A percentile compares a stretch with the other conserved stretches of the same genome.
Evolutionary conservation across 2,888 invertebrate genomes (phyloP).

Genomic region (Morpho achilles): DNA sequence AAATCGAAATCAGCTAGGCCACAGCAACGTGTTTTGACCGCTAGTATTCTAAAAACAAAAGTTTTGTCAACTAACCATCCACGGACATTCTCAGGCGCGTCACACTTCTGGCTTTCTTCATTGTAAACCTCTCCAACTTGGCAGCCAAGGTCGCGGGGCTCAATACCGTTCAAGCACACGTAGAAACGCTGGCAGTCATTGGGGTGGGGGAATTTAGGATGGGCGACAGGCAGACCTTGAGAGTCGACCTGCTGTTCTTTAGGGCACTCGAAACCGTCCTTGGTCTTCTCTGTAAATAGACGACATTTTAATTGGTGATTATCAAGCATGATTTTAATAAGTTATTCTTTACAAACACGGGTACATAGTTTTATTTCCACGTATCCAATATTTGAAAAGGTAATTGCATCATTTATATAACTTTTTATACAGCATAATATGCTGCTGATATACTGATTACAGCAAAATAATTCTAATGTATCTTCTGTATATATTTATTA

Average conservation of each 20-base stretch:
- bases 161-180: constrained; percentile 91
- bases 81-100: constrained; percentile 93
- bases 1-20: no score
- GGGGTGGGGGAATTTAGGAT: constrained; percentile 92
- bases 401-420: no score
- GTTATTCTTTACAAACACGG: no score
- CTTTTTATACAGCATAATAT: no score
- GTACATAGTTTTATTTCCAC: no score
- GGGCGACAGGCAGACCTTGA: constrained; percentile 86
- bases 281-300: constrained; percentile 81
- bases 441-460: no score
- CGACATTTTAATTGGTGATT: neutral
- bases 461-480: no score
- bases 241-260: constrained; percentile 82
- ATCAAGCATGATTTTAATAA: no score
- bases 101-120: constrained; percentile 89
- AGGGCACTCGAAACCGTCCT: constrained; percentile 93
- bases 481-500: no score
- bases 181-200: constrained; percentile 95
- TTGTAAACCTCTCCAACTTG: constrained; percentile 94
- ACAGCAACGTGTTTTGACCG: no score
- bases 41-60: neutral
- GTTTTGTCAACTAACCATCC: constrained; percentile 84
- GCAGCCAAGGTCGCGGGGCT: constrained; percentile 93
- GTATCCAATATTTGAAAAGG: no score